phyloP scores from a whole-genome alignment of 2,888 invertebrate species.

The Mythimna impura region DNA sequence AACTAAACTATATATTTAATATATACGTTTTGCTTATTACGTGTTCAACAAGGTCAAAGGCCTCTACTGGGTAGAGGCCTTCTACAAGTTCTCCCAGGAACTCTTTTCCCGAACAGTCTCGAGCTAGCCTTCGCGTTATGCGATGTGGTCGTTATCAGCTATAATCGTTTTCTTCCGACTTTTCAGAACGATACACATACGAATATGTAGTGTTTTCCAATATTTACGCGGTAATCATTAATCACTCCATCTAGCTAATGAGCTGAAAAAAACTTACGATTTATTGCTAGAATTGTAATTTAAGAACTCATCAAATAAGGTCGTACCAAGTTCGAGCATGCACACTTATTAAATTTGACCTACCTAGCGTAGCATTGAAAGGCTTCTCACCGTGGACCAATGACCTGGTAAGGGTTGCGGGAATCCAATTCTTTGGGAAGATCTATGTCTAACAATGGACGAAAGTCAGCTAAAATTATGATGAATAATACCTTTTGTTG shows the following conservation, averaged over 20 bases:
- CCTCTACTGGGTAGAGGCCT: not conserved
- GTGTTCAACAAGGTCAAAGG: too few relatives aligned
- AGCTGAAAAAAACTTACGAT: conserved; percentile 26
- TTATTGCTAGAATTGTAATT: not conserved
- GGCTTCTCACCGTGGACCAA: too few relatives aligned
- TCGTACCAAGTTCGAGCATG: too few relatives aligned
- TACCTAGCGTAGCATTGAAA: too few relatives aligned
- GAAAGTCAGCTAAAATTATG: too few relatives aligned
- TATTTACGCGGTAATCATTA: conserved; percentile 41
- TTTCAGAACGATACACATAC: conserved; percentile 23
- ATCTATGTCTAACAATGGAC: too few relatives aligned
- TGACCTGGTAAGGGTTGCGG: too few relatives aligned
- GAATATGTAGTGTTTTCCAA: conserved; percentile 28
- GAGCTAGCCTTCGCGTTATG: not conserved
- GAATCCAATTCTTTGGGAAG: too few relatives aligned
- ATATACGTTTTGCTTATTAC: too few relatives aligned
- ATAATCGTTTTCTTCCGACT: conserved; percentile 42
- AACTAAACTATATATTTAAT: too few relatives aligned
- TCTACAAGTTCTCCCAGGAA: not conserved
- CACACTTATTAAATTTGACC: too few relatives aligned
- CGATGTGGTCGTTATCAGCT: not conserved
- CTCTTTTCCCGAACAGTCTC: not conserved
- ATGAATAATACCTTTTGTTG: too few relatives aligned
- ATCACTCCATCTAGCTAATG: conserved; percentile 40
- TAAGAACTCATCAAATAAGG: not conserved